phyloP scores from a whole-genome alignment of 2,888 invertebrate genomes.

The Actias luna region DNA sequence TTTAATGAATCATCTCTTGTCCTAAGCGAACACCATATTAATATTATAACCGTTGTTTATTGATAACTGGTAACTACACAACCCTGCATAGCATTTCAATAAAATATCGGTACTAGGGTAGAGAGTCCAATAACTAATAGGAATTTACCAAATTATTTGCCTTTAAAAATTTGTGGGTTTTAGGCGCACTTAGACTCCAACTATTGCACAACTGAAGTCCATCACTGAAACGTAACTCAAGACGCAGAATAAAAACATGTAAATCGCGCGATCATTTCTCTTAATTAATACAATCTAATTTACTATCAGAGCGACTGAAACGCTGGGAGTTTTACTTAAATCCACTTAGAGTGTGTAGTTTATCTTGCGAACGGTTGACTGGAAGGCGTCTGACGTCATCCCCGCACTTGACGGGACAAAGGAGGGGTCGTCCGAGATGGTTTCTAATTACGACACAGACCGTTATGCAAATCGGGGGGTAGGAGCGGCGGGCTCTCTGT shows the following conservation, averaged over 20 bases:
- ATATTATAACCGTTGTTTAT: neutral
- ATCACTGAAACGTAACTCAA: no score
- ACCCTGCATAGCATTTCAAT: no score
- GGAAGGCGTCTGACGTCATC: conserved; percentile 68
- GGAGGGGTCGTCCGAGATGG: conserved; percentile 75
- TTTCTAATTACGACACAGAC: conserved; percentile 80
- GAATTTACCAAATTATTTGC: neutral
- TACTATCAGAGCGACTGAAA: neutral
- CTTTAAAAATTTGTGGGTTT: no score
- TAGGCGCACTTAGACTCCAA: no score
- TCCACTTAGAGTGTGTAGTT: conserved; percentile 53
- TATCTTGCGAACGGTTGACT: conserved; percentile 61
- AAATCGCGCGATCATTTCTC: neutral
- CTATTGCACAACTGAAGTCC: no score
- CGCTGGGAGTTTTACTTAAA: conserved; percentile 13
- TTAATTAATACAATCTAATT: conserved; percentile 8
- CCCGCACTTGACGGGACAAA: conserved; percentile 69
- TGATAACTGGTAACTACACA: neutral
- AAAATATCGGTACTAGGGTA: neutral
- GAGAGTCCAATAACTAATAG: neutral
- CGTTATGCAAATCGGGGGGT: conserved; percentile 78
- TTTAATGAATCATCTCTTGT: conserved; percentile 35
- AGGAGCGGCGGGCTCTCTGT: conserved; percentile 66
- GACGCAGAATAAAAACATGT: no score
- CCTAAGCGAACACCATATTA: neutral